phyloP scores from a whole-genome alignment of 2,888 invertebrate genomes.

The Oxytorus armatus region DNA sequence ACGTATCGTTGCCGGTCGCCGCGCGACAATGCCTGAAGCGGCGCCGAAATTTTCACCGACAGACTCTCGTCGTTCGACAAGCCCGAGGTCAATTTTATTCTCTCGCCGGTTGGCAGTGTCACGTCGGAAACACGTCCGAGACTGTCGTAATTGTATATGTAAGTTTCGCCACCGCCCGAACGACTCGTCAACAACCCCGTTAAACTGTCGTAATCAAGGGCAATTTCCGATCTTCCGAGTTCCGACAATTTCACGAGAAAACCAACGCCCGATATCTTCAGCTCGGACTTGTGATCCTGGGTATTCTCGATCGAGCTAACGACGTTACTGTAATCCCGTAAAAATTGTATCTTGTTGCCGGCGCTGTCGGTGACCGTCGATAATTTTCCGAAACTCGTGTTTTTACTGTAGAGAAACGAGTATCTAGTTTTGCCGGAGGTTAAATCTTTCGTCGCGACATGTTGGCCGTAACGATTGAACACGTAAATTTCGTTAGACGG shows the following conservation, averaged over 20 bases:
- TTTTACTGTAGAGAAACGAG: slow-evolving; percentile 98
- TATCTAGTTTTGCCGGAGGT: slow-evolving; percentile 98
- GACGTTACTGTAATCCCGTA: slow-evolving; percentile 96
- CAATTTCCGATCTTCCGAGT: slow-evolving; percentile 95
- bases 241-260: slow-evolving; percentile 95
- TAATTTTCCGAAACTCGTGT: slow-evolving; percentile 97
- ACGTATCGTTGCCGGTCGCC: slow-evolving; percentile 85
- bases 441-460: slow-evolving; percentile 96
- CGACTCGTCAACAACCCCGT: slow-evolving; percentile 94
- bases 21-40: slow-evolving; percentile 86
- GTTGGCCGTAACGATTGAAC: slow-evolving; percentile 98
- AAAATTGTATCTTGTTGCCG: slow-evolving; percentile 95
- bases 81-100: slow-evolving; percentile 91
- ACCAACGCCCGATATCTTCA: slow-evolving; percentile 96
- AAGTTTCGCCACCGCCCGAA: slow-evolving; percentile 94
- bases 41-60: slow-evolving; percentile 89
- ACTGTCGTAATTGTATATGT: slow-evolving; percentile 96
- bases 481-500: slow-evolving; percentile 97
- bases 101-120: slow-evolving; percentile 96
- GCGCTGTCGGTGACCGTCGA: slow-evolving; percentile 97
- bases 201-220: slow-evolving; percentile 95
- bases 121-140: slow-evolving; percentile 94
- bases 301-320: slow-evolving; percentile 98
- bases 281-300: slow-evolving; percentile 95
- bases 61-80: slow-evolving; percentile 92